phyloP scores from a whole-genome alignment of 2,113 vertebrate species.

The Corythornis madagascariensis region DNA sequence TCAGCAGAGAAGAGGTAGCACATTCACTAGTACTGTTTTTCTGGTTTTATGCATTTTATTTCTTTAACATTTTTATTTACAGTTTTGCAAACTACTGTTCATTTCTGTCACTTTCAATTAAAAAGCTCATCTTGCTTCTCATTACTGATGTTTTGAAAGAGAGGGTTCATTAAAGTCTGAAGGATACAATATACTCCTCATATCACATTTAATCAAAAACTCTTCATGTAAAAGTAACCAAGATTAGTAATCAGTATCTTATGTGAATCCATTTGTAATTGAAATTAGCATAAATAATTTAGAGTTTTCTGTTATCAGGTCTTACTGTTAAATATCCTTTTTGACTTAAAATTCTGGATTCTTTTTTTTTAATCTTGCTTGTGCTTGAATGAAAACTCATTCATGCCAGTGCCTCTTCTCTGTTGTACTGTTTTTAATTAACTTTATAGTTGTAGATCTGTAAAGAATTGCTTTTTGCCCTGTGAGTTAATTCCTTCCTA shows the following conservation, averaged over 20 bases:
- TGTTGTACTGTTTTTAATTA: neutral
- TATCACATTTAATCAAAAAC: neutral
- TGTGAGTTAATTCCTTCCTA: conserved; percentile 4
- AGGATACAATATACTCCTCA: neutral
- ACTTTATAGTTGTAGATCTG: neutral
- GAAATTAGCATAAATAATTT: neutral
- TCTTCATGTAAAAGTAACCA: neutral
- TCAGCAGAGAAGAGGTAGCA: neutral
- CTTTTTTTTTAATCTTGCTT: neutral
- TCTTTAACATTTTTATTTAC: neutral
- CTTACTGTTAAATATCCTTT: neutral
- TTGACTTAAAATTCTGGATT: neutral
- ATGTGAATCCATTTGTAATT: neutral
- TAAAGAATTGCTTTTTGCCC: neutral
- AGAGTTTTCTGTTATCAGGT: neutral
- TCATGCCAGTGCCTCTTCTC: neutral
- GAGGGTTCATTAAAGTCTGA: neutral
- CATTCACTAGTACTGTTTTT: neutral
- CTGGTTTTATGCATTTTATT: neutral
- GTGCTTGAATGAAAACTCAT: neutral
- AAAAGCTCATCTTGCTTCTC: neutral
- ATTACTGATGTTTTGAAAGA: neutral
- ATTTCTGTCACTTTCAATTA: neutral
- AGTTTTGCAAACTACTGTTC: neutral
- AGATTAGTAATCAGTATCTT: neutral